Evolutionary conservation across 2,113 vertebrate genomes (phyloP).

Genomic region (Gyps fulvus): DNA sequence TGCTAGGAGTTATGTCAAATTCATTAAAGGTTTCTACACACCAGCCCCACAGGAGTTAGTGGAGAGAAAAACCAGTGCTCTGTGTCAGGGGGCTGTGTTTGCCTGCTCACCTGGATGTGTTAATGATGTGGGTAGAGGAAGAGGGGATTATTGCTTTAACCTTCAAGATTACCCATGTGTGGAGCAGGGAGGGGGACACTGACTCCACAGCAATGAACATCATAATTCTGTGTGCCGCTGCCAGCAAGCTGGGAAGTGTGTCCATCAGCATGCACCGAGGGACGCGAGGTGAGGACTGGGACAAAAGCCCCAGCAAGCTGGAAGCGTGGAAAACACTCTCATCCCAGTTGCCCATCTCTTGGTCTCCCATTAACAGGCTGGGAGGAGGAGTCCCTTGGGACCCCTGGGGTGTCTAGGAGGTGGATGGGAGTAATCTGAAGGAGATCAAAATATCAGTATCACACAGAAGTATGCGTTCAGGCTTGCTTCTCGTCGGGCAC

Average conservation of each 20-base stretch:
- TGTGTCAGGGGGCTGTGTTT: neutral
- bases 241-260: neutral
- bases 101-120: neutral
- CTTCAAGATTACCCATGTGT: neutral
- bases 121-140: neutral
- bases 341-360: neutral
- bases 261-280: neutral
- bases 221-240: too few relatives aligned
- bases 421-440: neutral
- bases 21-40: neutral
- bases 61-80: neutral
- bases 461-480: fast-evolving
- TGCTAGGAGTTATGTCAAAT: neutral
- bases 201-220: fast-evolving
- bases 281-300: neutral
- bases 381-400: neutral
- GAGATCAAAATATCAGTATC: neutral
- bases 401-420: neutral
- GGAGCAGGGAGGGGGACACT: neutral
- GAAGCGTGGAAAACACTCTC: neutral
- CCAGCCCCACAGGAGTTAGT: neutral
- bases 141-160: neutral
- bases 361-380: neutral
- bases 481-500: neutral
- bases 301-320: neutral